These are phyloP conservation scores for Heliconius nattereri DNA, from an alignment of 1,140 invertebrate species.

Conservation along the genomic window DNA sequence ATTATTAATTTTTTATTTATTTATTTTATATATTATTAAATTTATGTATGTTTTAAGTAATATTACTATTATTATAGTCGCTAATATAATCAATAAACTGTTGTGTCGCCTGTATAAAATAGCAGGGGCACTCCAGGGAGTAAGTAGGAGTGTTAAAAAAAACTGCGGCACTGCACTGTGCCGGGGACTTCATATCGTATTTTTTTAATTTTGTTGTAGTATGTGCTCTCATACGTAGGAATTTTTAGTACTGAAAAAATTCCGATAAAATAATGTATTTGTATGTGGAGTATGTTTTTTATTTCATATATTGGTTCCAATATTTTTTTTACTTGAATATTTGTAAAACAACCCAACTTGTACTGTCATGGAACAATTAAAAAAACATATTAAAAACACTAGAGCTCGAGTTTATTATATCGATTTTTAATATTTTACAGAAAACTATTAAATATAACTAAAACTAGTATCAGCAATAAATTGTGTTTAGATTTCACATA, in stretches of 20 bases:
- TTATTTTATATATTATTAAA: too few species aligned
- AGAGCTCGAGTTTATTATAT: neutral
- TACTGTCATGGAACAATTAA: neutral
- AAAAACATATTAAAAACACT: neutral
- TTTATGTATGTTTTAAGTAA: too few species aligned
- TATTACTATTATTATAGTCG: too few species aligned
- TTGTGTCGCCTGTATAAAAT: too few species aligned
- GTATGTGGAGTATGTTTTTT: neutral
- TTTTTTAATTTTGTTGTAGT: too few species aligned
- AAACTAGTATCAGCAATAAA: conserved; percentile 3
- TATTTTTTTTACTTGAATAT: neutral
- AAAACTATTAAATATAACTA: conserved; percentile 6
- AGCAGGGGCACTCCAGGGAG: too few species aligned
- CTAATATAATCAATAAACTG: too few species aligned
- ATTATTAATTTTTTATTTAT: too few species aligned
- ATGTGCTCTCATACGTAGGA: too few species aligned
- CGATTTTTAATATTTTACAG: neutral
- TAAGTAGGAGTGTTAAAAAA: too few species aligned
- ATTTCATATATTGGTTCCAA: neutral
- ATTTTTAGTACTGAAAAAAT: neutral
- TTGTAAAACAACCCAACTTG: neutral
- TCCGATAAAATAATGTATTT: neutral
- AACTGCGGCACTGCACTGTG: too few species aligned
- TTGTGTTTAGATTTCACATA: conserved; percentile 8
- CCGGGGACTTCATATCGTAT: too few species aligned